Evolutionary conservation across 2,113 vertebrate genomes (phyloP).

Genomic region (Cheirogaleus medius): DNA sequence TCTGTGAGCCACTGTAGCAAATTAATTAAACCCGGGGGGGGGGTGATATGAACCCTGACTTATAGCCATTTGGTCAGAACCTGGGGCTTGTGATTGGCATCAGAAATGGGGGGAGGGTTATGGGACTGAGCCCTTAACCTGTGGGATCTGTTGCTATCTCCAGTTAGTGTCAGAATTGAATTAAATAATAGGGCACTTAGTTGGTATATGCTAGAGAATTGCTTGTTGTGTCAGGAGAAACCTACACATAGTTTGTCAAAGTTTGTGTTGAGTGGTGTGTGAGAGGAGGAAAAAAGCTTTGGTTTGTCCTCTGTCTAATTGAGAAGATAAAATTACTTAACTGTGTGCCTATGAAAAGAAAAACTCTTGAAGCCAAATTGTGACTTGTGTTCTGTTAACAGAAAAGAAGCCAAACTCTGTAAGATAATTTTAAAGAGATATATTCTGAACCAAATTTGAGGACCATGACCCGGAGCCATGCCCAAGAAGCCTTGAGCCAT

Average conservation of each 20-base stretch:
- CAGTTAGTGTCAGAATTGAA: not conserved
- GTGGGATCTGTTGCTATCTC: not conserved
- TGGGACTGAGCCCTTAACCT: not conserved
- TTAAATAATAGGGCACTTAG: not conserved
- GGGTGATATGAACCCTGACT: not conserved
- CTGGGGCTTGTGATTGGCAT: not conserved
- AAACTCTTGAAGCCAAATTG: constrained; percentile 23
- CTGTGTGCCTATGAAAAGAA: not conserved
- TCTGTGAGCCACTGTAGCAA: not conserved
- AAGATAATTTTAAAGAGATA: no score
- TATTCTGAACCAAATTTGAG: no score
- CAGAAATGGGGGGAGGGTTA: not conserved
- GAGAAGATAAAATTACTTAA: constrained; percentile 5
- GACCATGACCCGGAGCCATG: no score
- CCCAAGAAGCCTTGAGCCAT: no score
- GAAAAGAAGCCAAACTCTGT: no score
- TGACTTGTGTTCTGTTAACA: not conserved
- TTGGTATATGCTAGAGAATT: not conserved
- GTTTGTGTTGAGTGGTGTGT: not conserved
- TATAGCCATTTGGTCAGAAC: not conserved
- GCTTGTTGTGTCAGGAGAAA: not conserved
- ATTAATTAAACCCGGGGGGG: not conserved
- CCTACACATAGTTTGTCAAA: not conserved
- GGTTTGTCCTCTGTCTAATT: not conserved
- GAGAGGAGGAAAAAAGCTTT: not conserved